Conservation (phyloP, 2,113 vertebrate genomes). For the Polypterus bichir region DNA sequence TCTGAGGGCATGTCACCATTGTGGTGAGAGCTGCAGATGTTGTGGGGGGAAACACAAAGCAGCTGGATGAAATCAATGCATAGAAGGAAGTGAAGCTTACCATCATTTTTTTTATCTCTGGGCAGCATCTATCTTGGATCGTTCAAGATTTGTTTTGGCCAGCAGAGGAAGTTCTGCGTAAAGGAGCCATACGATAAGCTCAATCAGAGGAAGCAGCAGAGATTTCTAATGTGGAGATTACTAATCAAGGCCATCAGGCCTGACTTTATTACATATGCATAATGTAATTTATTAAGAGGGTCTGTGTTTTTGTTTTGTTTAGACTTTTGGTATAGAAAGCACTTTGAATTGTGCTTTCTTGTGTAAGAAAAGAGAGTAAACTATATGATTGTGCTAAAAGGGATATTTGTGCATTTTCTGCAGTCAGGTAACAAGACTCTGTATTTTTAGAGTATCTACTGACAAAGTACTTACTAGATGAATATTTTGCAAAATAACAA, state of each 20-base stretch:
- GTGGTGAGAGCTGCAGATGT: conserved; percentile 89
- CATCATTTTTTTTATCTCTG: conserved; percentile 59
- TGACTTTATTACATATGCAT: conserved; percentile 50
- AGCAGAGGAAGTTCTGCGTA: conserved; percentile 57
- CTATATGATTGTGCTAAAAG: conserved; percentile 77
- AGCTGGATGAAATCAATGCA: conserved; percentile 66
- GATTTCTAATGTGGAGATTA: conserved; percentile 64
- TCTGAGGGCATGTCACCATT: conserved; percentile 88
- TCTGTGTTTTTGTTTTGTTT: conserved; percentile 28
- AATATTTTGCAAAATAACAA: conserved; percentile 48
- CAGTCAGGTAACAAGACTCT: conserved; percentile 68
- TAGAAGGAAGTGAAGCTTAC: conserved; percentile 30
- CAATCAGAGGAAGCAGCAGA: conserved; percentile 46
- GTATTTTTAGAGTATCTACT: conserved; percentile 56
- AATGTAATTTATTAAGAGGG: conserved; percentile 58
- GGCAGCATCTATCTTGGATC: conserved; percentile 66
- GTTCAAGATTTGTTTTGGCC: conserved; percentile 77
- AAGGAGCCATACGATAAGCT: conserved; percentile 46
- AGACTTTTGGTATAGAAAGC: conserved; percentile 62
- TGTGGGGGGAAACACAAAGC: conserved; percentile 97
- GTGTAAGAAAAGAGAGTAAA: conserved; percentile 58
- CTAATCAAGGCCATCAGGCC: conserved; percentile 62
- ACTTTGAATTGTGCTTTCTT: conserved; percentile 39
- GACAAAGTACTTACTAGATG: conserved; percentile 63
- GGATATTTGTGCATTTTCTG: conserved; percentile 75